Evolutionary conservation across 2,797 vertebrate genomes (phyloP), one percentile per base, ranked within the genome.

Genomic region (Ctenopoma kingsleyae): DNA sequence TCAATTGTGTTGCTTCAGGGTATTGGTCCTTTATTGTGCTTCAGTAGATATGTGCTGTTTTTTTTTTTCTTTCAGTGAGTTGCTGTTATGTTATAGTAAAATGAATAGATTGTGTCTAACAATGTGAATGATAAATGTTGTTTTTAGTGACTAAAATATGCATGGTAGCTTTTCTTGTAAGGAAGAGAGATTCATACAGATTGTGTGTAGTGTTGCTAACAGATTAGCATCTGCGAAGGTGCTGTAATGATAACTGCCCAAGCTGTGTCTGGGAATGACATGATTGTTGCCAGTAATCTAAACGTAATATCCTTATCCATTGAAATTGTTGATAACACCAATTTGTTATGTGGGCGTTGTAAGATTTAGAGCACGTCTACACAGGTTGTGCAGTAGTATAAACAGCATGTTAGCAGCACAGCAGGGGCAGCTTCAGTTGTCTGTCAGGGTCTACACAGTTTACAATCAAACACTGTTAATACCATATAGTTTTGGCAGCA

Each of bases 1-100:
- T 59, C 6, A 22, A 3, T 61, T 51, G 38, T 49, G 41, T 66
- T 51, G 41, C 66, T 73, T 32, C 27, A 30, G 64, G 75, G 63
- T 58, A 65, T 70, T 70, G 52, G 47, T 46, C 51, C 53, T 67
- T 63, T 25, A 55, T 51, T 65, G 19, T 43, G 47, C 19, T 47
- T 53, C 48, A 49, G 1, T 43, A 61, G 38, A 56, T 41, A 41
- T 17, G 43, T 62, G 38, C 13, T 40, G 36, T 12, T 8, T 38
- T 38, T 11, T 3, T 38, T 11, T 38, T 38, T 38, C n/a, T n/a
- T n/a, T n/a, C n/a, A n/a, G 19, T 17, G 25, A 2, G 6, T 8
- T 44, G 44, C 8, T 55, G 38, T 15, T 54, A 11, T 8, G 55
- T 35, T 52, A 22, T 32, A 22, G 11, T 16, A 58, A 48, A 30